Evolutionary conservation across 2,113 vertebrate genomes (phyloP).

Genomic region (Dolichallabes microphthalmus): DNA sequence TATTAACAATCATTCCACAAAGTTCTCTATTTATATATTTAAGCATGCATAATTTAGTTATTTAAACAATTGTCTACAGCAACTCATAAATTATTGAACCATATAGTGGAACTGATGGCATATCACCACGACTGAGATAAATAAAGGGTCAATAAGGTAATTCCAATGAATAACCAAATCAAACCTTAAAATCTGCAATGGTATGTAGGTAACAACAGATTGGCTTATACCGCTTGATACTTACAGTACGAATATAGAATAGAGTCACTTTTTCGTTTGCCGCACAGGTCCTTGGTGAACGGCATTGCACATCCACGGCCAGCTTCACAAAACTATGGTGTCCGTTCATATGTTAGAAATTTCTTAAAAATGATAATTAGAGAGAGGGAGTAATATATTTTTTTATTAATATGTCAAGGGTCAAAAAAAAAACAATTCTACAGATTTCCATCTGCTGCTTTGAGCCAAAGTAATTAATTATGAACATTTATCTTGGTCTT

Average conservation of each 20-base stretch:
- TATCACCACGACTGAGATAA: neutral
- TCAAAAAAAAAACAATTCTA: no score
- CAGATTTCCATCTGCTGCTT: slow-evolving; percentile 7
- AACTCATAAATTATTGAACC: neutral
- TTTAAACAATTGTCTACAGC: neutral
- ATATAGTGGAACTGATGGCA: neutral
- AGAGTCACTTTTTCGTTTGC: neutral
- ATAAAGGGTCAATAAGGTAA: neutral
- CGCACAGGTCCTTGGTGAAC: neutral
- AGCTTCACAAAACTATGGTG: neutral
- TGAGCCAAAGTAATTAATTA: neutral
- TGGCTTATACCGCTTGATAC: neutral
- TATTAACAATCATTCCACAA: no score
- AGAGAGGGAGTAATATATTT: no score
- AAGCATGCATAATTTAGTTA: neutral
- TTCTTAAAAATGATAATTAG: no score
- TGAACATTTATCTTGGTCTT: neutral
- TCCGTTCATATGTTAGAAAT: neutral
- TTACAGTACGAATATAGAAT: neutral
- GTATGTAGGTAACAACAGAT: neutral
- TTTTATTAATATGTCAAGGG: no score
- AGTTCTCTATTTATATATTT: neutral
- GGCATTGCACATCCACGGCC: neutral
- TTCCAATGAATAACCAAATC: neutral
- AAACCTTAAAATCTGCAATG: neutral